phyloP scores from a whole-genome alignment of 2,797 vertebrate species.

The Carduelis carduelis region DNA sequence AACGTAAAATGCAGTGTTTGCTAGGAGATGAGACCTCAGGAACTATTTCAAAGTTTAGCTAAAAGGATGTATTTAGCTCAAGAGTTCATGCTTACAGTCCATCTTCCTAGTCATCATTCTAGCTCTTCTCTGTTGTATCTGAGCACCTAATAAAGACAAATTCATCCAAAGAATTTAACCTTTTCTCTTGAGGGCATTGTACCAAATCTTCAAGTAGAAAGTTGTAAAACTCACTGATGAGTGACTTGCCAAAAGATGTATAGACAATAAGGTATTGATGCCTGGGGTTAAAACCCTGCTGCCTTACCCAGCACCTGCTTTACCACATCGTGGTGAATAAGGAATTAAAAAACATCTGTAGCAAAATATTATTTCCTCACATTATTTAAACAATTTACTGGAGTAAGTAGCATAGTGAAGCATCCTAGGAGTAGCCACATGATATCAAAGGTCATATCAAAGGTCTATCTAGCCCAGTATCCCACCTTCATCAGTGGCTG shows the following conservation, averaged over 20 bases:
- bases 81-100: neutral
- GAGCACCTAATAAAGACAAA: neutral
- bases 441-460: neutral
- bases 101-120: neutral
- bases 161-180: neutral
- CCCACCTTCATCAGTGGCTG: neutral
- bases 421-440: neutral
- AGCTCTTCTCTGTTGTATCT: neutral
- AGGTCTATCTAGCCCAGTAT: neutral
- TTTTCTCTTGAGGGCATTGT: neutral
- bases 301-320: neutral
- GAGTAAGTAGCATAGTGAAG: neutral
- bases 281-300: neutral
- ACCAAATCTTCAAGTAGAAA: neutral
- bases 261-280: accelerated
- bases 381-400: neutral
- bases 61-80: neutral
- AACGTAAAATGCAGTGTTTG: neutral
- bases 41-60: neutral
- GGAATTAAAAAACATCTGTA: neutral
- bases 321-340: neutral
- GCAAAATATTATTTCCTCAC: neutral
- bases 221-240: neutral
- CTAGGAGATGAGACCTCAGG: neutral
- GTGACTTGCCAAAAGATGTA: neutral